Evolutionary conservation across 2,888 invertebrate species (phyloP).

Genomic region (Seira ritae): DNA sequence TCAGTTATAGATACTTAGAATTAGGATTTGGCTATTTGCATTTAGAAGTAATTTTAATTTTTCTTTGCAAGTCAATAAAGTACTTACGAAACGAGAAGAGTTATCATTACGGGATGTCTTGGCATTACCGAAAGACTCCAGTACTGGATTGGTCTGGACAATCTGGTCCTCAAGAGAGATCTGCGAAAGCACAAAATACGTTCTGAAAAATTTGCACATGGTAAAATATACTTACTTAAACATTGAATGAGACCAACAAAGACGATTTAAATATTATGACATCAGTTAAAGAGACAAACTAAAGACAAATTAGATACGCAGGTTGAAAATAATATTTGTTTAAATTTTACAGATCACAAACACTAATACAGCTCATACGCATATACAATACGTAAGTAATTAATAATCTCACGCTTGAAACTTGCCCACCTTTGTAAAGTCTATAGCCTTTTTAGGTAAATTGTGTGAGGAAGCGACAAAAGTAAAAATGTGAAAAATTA

Average conservation of each 20-base stretch:
- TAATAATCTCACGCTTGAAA: too few relatives aligned
- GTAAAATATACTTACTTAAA: slow-evolving; percentile 75
- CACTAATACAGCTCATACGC: too few relatives aligned
- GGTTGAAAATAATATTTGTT: too few relatives aligned
- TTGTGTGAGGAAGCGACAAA: slow-evolving; percentile 13
- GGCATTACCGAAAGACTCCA: slow-evolving; percentile 99
- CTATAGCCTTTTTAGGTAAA: slow-evolving; percentile 11
- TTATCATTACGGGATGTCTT: slow-evolving; percentile 99
- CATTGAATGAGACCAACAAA: not conserved
- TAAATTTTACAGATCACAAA: too few relatives aligned
- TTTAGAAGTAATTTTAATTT: not conserved
- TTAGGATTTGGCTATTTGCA: not conserved
- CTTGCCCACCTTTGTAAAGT: slow-evolving; percentile 18
- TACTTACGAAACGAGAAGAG: slow-evolving; percentile 99
- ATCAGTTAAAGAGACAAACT: too few relatives aligned
- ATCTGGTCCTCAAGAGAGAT: slow-evolving; percentile 95
- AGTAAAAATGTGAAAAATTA: slow-evolving; percentile 28
- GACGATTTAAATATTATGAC: not conserved
- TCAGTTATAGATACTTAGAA: not conserved
- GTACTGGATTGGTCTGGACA: slow-evolving; percentile 99
- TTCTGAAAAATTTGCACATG: slow-evolving; percentile 84
- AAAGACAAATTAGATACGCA: too few relatives aligned
- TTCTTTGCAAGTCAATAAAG: not conserved
- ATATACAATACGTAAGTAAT: not conserved
- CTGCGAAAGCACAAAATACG: slow-evolving; percentile 18